Evolutionary conservation across 1,140 invertebrate species (phyloP).

Genomic region (Meloidogyne exigua): DNA sequence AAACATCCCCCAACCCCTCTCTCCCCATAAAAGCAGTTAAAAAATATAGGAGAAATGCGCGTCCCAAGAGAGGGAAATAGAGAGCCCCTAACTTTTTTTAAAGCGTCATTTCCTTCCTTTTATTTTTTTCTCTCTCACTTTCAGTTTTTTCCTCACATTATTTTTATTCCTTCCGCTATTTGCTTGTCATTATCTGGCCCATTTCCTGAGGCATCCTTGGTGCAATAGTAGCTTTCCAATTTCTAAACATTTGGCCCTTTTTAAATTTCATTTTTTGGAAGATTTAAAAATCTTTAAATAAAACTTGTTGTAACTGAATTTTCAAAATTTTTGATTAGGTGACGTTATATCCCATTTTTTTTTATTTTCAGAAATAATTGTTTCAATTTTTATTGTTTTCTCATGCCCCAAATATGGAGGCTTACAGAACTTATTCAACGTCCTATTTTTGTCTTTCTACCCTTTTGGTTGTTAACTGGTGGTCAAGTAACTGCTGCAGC

Average conservation of each 20-base stretch:
- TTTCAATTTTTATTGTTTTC: background rate
- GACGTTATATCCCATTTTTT: background rate
- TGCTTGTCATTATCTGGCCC: conserved; percentile 29
- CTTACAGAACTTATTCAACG: background rate
- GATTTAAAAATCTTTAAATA: background rate
- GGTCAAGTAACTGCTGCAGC: background rate
- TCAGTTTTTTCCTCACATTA: conserved; percentile 5
- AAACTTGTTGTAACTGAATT: too few species aligned
- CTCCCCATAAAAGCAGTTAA: background rate
- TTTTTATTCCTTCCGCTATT: conserved; percentile 19
- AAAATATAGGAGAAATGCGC: background rate
- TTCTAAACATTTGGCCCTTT: conserved; percentile 5
- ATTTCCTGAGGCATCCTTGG: background rate
- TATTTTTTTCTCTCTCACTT: conserved; percentile 2
- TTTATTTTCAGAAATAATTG: background rate
- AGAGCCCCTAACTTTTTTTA: background rate
- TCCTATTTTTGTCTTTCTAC: conserved; percentile 7
- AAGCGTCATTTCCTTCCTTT: conserved; percentile 7
- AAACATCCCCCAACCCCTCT: too few species aligned
- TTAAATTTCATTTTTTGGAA: background rate
- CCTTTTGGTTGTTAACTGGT: conserved; percentile 6
- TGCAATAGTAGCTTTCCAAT: background rate
- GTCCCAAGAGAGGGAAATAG: background rate
- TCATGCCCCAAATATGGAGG: background rate
- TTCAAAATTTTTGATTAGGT: background rate